phyloP scores from a whole-genome alignment of 2,888 invertebrate genomes.

The Leucoma salicis region DNA sequence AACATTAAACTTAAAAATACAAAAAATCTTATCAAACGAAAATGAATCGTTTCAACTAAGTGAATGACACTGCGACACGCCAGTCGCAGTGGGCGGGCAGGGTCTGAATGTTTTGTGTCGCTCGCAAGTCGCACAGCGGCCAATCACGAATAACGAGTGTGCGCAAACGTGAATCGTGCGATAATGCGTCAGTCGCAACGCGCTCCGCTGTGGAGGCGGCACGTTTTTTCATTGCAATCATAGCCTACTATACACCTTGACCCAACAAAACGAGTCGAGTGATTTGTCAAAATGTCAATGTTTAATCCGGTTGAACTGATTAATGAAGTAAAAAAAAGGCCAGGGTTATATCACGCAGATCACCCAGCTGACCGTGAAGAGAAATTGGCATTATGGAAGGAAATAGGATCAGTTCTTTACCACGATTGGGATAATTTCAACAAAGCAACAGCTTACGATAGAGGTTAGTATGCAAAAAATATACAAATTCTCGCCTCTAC shows the following conservation, averaged over 20 bases:
- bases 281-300: conserved; percentile 35
- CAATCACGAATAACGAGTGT: conserved; percentile 38
- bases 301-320: conserved; percentile 62
- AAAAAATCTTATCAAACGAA: conserved; percentile 16
- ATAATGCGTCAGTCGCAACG: conserved; percentile 52
- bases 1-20: not conserved
- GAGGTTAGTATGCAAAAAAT: conserved; percentile 48
- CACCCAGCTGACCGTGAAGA: conserved; percentile 76
- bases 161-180: conserved; percentile 44
- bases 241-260: conserved; percentile 23
- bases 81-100: conserved; percentile 51
- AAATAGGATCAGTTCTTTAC: conserved; percentile 64
- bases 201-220: conserved; percentile 37
- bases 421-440: conserved; percentile 59
- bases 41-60: conserved; percentile 34
- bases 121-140: conserved; percentile 39
- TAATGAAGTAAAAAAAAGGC: conserved; percentile 71
- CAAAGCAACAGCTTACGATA: conserved; percentile 68
- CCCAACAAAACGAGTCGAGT: conserved; percentile 20
- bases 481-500: conserved; percentile 22
- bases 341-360: conserved; percentile 58
- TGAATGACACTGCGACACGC: conserved; percentile 37
- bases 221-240: conserved; percentile 51
- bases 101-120: conserved; percentile 9
- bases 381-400: conserved; percentile 66